phyloP scores from a whole-genome alignment of 2,113 vertebrate species.

The Pelecanus crispus region DNA sequence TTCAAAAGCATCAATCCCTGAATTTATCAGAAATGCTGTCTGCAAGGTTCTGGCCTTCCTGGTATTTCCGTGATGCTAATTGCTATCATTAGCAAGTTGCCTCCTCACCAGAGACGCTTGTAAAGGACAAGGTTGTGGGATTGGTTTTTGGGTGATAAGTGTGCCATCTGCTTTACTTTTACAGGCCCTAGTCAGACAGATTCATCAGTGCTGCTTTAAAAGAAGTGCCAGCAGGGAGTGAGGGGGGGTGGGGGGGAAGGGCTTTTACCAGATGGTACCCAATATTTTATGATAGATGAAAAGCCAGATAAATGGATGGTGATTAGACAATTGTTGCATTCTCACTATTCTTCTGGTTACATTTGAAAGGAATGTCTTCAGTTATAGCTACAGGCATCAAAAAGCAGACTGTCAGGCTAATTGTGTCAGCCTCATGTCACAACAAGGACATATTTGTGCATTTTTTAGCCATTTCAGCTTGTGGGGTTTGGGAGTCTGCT shows the following conservation, averaged over 20 bases:
- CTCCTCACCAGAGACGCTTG: not conserved
- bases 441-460: not conserved
- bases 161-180: slow-evolving; percentile 56
- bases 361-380: not conserved
- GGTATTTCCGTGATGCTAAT: slow-evolving; percentile 24
- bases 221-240: not conserved
- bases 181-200: not conserved
- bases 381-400: not conserved
- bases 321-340: not conserved
- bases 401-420: not conserved
- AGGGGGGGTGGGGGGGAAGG: not conserved
- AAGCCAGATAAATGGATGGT: not conserved
- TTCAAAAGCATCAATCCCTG: not conserved
- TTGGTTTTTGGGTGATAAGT: slow-evolving; percentile 15
- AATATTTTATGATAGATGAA: not conserved
- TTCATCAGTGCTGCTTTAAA: not conserved
- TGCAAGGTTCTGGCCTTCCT: slow-evolving; percentile 13
- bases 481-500: not conserved
- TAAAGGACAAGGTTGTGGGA: slow-evolving; percentile 20
- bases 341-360: not conserved
- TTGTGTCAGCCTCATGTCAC: not conserved
- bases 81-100: slow-evolving; percentile 20
- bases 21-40: not conserved
- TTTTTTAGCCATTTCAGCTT: not conserved
- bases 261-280: not conserved